Evolutionary conservation across 2,888 invertebrate genomes (phyloP).

Genomic region (Aelia acuminata): DNA sequence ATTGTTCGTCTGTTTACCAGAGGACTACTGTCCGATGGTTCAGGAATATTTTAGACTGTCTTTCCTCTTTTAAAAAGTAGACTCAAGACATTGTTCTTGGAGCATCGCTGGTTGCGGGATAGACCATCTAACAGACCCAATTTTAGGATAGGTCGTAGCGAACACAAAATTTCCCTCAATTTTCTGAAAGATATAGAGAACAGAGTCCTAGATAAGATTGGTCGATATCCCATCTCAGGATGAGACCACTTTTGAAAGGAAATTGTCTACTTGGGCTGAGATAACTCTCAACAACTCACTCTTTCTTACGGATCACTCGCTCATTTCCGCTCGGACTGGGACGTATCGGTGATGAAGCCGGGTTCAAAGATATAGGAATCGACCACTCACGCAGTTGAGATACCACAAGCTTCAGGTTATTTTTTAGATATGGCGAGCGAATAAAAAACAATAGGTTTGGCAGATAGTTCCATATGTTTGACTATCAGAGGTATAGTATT

Average conservation of each 20-base stretch:
- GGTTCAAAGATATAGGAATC: not conserved
- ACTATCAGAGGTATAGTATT: no score
- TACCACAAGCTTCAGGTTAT: no score
- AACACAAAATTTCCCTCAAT: slow-evolving; percentile 8
- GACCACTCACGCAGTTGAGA: not conserved
- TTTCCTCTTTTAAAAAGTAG: no score
- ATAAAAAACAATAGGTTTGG: no score
- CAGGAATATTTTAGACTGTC: no score
- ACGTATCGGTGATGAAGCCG: not conserved
- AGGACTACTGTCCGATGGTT: no score
- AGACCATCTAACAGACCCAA: not conserved
- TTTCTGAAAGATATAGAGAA: slow-evolving; percentile 25
- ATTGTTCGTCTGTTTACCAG: no score
- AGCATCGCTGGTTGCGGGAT: not conserved
- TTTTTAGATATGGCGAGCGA: no score
- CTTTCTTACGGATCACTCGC: not conserved
- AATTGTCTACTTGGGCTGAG: not conserved
- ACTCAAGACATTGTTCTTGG: no score
- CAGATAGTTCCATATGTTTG: no score
- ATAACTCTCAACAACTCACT: slow-evolving; percentile 8
- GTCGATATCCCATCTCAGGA: slow-evolving; percentile 40
- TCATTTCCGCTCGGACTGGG: slow-evolving; percentile 29
- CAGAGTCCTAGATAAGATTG: not conserved
- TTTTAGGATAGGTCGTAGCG: slow-evolving; percentile 23
- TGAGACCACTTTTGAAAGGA: slow-evolving; percentile 32